Evolutionary conservation across 2,797 vertebrate genomes (phyloP), one percentile per base, ranked within the genome.

Genomic region (Sorex maritimensis): DNA sequence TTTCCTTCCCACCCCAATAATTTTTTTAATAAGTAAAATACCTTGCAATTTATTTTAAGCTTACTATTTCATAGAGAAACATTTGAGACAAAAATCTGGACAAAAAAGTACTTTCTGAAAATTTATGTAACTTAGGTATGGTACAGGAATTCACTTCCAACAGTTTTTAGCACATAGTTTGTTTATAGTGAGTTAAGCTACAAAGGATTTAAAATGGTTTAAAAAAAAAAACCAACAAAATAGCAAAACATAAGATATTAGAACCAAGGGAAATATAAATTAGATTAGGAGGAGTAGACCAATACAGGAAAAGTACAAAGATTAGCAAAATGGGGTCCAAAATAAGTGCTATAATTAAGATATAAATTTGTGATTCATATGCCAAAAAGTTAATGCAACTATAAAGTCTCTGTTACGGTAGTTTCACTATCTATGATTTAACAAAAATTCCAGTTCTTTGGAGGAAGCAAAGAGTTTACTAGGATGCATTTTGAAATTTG

Each of bases 161-260:
- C 12, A 79, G 10, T 73, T 94, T 95, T 91, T 84, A 90, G 44
- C 28, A 89, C 81, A 69, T 78, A 63, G 41, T 11, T 95, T 93
- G 83, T 87, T 94, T 96, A 74, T 81, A 73, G 24, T 44, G 30
- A 87, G 26, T 67, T 88, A 91, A 94, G 72, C 46, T 86, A 94
- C 74, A 75, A 86, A 93, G 58, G 34, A 87, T 30, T 91, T 93
- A 91, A 17, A 19, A 72, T 55, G 44, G 24, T 24, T 81, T 87
- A 55, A 81, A 84, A 93, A 90, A 91, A 49, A 44, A 91, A 94
- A 30, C 19, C 74, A 87, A 81, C 34, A 87, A 67, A 94, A 81
- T n/a, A n/a, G 23, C 38, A 63, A 82, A 95, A n/a, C 24, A 78
- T 77, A 77, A 95, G 93, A 61, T 69, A 73, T 89, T 55, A 89